Evolutionary conservation across 2,797 vertebrate genomes (phyloP), one percentile per base, ranked within the genome.

Genomic region (Sphenodon punctatus): DNA sequence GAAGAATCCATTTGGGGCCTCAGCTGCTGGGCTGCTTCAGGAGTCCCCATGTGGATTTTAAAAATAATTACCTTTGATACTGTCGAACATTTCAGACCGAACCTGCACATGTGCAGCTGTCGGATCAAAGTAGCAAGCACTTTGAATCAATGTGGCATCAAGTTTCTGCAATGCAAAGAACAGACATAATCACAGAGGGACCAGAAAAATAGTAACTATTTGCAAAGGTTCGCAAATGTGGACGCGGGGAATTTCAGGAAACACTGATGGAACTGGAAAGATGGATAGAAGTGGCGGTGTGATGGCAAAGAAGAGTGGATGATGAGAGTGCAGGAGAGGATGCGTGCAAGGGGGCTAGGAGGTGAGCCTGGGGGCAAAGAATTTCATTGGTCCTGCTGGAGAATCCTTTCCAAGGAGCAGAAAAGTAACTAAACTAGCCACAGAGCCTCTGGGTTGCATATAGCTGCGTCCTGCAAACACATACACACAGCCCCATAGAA

Each of bases 71-170:
- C 96, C 95, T 94, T 59, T 67, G 67, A 96, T 80, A 72, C 80
- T 91, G 55, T 83, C 53, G 63, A 73, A 45, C 51, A 97, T 63
- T n/a, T 92, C 84, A 43, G 83, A 64, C 81, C 94, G 79, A 67
- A 92, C 19, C 32, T 90, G 12, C 71, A 92, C 84, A 77, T 91
- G 49, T 23, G 87, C 82, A 74, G 93, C 88, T 70, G 95, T 95
- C 68, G 96, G 96, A 82, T 97, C 95, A 89, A 96, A 95, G 53
- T 27, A 65, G 85, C 88, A 95, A 70, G 97, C 94, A 66, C 87
- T 88, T 58, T 91, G 72, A 58, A 96, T 89, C 67, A 97, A 92
- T 70, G 78, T 79, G 61, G 77, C 91, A 61, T 95, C 90, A 19
- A 97, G n/a, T 48, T 95, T 91, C 96, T 97, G 89, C 55, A 84